Evolutionary conservation across 2,888 invertebrate genomes (phyloP).

Genomic region (Frankliniella intonsa): DNA sequence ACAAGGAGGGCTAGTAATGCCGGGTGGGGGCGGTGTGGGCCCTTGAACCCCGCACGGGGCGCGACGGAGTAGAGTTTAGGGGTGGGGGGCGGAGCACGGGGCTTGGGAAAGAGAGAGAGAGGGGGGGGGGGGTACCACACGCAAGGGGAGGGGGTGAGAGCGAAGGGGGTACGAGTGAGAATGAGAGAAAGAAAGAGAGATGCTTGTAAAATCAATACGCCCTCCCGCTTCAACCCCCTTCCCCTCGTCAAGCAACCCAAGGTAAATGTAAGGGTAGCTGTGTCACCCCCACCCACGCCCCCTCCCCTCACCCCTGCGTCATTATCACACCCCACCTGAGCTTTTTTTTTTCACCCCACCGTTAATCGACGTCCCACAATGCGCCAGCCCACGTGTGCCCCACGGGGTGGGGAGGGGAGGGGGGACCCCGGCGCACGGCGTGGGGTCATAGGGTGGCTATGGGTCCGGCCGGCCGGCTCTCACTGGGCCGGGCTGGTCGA

Average conservation of each 20-base stretch:
- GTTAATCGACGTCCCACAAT: not conserved
- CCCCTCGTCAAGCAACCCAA: not conserved
- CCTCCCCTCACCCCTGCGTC: not conserved
- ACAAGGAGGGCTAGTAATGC: not conserved
- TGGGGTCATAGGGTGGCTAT: no score
- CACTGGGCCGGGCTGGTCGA: no score
- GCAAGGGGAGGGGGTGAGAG: not conserved
- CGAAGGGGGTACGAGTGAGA: not conserved
- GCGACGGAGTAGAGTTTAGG: not conserved
- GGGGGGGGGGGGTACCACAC: not conserved
- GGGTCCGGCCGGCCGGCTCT: no score
- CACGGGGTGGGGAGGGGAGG: not conserved
- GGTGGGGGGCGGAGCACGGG: not conserved
- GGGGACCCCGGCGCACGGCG: not conserved
- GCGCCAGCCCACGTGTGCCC: not conserved
- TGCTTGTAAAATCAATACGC: constrained; percentile 12
- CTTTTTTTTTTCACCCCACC: not conserved
- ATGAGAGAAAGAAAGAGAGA: not conserved
- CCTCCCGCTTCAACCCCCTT: not conserved
- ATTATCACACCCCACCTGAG: not conserved
- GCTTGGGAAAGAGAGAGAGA: not conserved
- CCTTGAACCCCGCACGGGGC: not conserved
- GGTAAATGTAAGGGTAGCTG: constrained; percentile 16
- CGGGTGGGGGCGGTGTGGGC: not conserved
- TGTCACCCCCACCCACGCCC: not conserved